phyloP scores from a whole-genome alignment of 1,140 invertebrate genomes.

The Pachypsylla venusta region DNA sequence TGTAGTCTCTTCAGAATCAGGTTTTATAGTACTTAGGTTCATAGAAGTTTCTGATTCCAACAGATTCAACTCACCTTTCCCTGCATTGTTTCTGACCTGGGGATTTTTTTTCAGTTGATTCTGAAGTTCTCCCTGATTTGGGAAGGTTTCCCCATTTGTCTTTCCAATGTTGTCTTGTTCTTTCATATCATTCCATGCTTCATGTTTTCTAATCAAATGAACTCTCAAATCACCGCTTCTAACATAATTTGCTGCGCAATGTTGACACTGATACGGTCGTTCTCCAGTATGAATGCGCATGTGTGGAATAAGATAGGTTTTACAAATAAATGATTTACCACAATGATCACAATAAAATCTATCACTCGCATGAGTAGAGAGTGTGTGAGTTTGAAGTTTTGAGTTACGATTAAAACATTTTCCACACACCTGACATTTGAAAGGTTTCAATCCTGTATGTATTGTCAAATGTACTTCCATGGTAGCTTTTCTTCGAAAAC shows the following conservation, averaged over 20 bases:
- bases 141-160: too few species aligned
- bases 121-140: too few species aligned
- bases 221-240: background rate
- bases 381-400: slow-evolving; percentile 25
- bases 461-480: background rate
- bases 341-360: slow-evolving; percentile 15
- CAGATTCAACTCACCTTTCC: too few species aligned
- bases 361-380: too few species aligned
- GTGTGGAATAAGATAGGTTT: slow-evolving; percentile 29
- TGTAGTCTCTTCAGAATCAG: too few species aligned
- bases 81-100: too few species aligned
- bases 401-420: slow-evolving; percentile 36
- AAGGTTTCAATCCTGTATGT: slow-evolving; percentile 40
- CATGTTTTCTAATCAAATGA: background rate
- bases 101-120: too few species aligned
- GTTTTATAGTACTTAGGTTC: too few species aligned
- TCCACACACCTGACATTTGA: slow-evolving; percentile 33
- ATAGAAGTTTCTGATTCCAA: too few species aligned
- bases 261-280: slow-evolving; percentile 54
- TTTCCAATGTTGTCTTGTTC: too few species aligned
- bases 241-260: slow-evolving; percentile 33
- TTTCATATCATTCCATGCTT: too few species aligned
- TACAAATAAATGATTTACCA: slow-evolving; percentile 12
- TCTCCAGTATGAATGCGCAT: slow-evolving; percentile 55
- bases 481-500: slow-evolving; percentile 16